A percentile compares a stretch with the other conserved stretches of the same genome.
Evolutionary conservation across 2,113 vertebrate genomes (phyloP).

Genomic region (Hippocampus mohnikei): DNA sequence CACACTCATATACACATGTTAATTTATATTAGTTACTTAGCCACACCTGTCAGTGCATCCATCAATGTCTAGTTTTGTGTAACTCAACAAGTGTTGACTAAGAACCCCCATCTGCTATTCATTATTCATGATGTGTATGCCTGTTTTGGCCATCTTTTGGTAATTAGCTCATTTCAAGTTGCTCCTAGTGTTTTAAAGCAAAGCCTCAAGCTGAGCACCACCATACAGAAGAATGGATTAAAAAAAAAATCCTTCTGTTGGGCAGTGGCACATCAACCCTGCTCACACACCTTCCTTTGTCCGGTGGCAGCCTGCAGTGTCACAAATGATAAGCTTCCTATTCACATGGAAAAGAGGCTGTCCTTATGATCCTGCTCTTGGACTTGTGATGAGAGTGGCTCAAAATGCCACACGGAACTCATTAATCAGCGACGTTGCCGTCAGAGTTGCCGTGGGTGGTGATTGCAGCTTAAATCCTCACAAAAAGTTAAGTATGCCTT

Average conservation of each 20-base stretch:
- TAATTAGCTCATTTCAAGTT: constrained; percentile 61
- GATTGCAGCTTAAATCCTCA: constrained; percentile 41
- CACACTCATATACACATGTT: too few relatives aligned
- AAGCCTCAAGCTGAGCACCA: constrained; percentile 50
- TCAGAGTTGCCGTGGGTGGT: constrained; percentile 38
- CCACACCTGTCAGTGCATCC: constrained; percentile 55
- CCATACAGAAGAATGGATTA: constrained; percentile 39
- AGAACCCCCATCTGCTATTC: constrained; percentile 56
- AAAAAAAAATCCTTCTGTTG: constrained; percentile 38
- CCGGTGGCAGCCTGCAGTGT: constrained; percentile 41
- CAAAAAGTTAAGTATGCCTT: constrained; percentile 64
- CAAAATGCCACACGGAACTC: constrained; percentile 57
- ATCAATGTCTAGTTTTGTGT: constrained; percentile 56
- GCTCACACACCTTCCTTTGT: constrained; percentile 21
- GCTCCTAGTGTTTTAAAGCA: constrained; percentile 43
- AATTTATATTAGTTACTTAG: constrained; percentile 34
- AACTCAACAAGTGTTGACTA: constrained; percentile 64
- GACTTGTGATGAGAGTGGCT: constrained; percentile 50
- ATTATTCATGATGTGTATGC: constrained; percentile 67
- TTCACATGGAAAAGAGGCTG: constrained; percentile 65
- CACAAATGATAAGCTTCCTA: constrained; percentile 56
- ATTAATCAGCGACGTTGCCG: constrained; percentile 68
- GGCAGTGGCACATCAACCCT: constrained; percentile 31
- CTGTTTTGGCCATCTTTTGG: constrained; percentile 51
- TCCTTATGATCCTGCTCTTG: constrained; percentile 49